Base-by-base conservation (phyloP, 2,888 invertebrate species). In the Amblyjoppa fuscipennis region DNA sequence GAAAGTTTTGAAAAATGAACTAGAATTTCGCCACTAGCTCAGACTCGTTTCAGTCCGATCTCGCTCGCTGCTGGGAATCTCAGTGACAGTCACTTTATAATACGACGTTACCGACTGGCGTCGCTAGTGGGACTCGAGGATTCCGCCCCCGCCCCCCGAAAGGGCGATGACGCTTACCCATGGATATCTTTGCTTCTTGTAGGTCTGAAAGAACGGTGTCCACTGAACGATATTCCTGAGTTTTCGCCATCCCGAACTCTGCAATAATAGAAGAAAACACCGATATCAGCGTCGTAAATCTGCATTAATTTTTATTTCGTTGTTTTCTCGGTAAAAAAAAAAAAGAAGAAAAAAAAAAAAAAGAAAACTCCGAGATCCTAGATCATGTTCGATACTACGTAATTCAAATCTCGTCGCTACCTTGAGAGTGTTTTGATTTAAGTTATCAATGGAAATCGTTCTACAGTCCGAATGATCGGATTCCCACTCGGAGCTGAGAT, bases 151-250 rank as follows among this genome's bases (percentile, higher is more conserved):
- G 0, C 38, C 81, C 20, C 34, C 31, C 25, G 31, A 16, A 9
- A 61, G 13, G 3, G 11, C 11, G 59, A 28, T 9, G 16, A 11
- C 70, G 88, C 90, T 91, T 83, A 99, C 98, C 99, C 99, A 99
- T 78, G 98, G 99, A 95, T 99, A 99, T 90, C 98, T 95, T 94
- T 98, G 98, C 93, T 98, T 98, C 94, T 98, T 99, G 96, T 98
- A 99, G 0, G 98, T 98, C 95, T 99, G 99, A 94, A 99, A 98
- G 95, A 99, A 99, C 59, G 99, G 99, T 66, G 98, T 98, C 98
- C 99, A 98, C 93, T 98, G 98, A 38, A 99, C 98, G 87, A 98
- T 98, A 93, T 98, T 98, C 75, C 98, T 96, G 66, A 99, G 96
- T 94, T 98, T 99, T 87, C 98, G 96, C 99, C 99, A 99, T 93